A percentile compares a stretch with the other conserved stretches of the same genome.
These are phyloP conservation scores for Hypanus sabinus DNA, from an alignment of 2,113 vertebrate species.

Conservation along the genomic window DNA sequence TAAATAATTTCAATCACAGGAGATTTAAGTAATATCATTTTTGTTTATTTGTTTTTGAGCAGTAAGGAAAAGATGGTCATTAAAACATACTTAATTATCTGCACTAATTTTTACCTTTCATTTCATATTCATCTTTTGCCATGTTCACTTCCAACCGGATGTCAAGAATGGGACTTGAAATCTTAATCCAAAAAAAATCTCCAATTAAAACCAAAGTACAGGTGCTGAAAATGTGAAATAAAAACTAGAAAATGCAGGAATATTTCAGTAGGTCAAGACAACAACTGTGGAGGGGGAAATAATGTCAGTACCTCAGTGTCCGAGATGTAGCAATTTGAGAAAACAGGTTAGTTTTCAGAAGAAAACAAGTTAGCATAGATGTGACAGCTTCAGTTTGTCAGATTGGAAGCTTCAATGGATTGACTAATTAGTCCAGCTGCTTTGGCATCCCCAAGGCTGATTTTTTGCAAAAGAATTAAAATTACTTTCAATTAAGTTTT, in stretches of 20 bases:
- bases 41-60: background rate
- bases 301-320: no score
- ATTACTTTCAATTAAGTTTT: background rate
- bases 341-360: no score
- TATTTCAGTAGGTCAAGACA: no score
- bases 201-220: no score
- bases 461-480: background rate
- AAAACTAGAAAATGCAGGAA: no score
- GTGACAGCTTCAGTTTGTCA: no score
- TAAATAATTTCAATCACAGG: background rate
- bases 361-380: no score
- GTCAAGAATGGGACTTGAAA: background rate
- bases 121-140: background rate
- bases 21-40: background rate
- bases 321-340: no score
- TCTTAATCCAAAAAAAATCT: background rate
- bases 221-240: no score
- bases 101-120: slow-evolving; percentile 2
- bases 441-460: background rate
- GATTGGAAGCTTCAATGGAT: background rate
- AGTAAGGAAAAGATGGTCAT: background rate
- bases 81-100: slow-evolving; percentile 2
- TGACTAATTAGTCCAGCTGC: background rate
- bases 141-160: background rate
- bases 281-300: no score